Base-by-base conservation (phyloP, 2,888 invertebrate genomes). In the Scaptomyza polygonia region DNA sequence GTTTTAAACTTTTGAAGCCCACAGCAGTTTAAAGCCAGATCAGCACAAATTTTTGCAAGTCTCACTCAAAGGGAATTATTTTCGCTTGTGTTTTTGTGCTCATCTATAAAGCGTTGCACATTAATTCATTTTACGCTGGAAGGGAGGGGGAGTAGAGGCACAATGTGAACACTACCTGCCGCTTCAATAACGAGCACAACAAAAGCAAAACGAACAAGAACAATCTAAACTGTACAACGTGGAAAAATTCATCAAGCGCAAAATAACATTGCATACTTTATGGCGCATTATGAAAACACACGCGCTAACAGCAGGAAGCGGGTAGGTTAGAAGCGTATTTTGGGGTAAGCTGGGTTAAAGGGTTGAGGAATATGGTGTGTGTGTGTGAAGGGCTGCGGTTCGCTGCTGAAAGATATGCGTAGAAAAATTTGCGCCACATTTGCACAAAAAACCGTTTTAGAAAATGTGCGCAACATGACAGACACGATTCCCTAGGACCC, bases 231-330 rank as follows among this genome's bases (percentile, higher is more conserved):
- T 76, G 82, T 72, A 69, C 67, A 77, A 68, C 72, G 74, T 72
- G 76, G 79, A 84, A 87, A 84, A 86, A 87, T 84, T 85, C 82
- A 84, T 84, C 84, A 87, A 85, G 84, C 87, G 70, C 79, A 84
- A 84, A 84, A 84, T 87, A 84, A 85, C 84, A 84, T 84, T 84
- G 86, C 87, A 85, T 84, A 84, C 84, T 84, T 87, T 84, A 85
- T 87, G 79, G 82, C 85, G 82, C 82, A 87, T 85, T 85, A 84
- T 87, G 84, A 82, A 84, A 84, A 75, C 86, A 82, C 87, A 83
- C 86, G 74, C 71, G 25, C 42, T 34, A 32, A 61, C 44, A 34
- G 25, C 47, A 14, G 16, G 7, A 6, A 16, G 40, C 44, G 52
- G 25, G 14, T 3, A 27, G 18, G 34, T 29, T 40, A 8, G 29